Evolutionary conservation across 2,113 vertebrate species (phyloP), one percentile per base, ranked within the genome.

Genomic region (Nematolebias whitei): DNA sequence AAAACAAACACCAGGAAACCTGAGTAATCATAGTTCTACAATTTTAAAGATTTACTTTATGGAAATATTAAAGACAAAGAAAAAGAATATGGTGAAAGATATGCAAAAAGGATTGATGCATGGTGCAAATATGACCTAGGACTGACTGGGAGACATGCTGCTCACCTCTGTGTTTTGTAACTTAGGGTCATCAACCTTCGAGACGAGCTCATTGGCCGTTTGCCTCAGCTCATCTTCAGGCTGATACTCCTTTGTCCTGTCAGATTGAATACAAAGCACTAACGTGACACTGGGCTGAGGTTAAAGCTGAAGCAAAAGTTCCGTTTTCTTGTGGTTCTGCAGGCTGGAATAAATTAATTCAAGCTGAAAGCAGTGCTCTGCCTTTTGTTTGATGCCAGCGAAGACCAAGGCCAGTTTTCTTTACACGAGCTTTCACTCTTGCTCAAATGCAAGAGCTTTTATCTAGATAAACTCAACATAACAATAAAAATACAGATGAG

Each of bases 111-210:
- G 50, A 45, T 79, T 59, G 63, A 48, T n/a, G 52, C 8, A 12
- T 60, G 60, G 40, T 41, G 40, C 54, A 45, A 38, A 43, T 56
- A 32, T 15, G 23, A 40, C 44, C 6, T 23, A 4, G 24, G 39
- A 67, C 16, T n/a, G 20, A 49, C 2, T 61, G 40, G 45, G 39
- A 58, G 16, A n/a, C n/a, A 58, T 16, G 41, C 3, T 44, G 60
- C 94, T 94, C 84, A 99, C 98, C 95, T 99, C 94, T 55, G 96
- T 96, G 86, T 96, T 97, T 67, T 95, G 92, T 67, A 99, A 85
- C 69, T 99, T 99, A 1, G 97, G 98, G 83, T 99, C 98, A 18
- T 96, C 95, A 11, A 98, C 95, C 89, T 97, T 96, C 74, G 96
- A 90, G n/a, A 99, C 93, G 12, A 99, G 96, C 78, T 98, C 94